Percentiles rank a stretch among this genome's conserved stretches.
phyloP scores from a whole-genome alignment of 2,113 vertebrate species.

The Hemichromis elongatus region DNA sequence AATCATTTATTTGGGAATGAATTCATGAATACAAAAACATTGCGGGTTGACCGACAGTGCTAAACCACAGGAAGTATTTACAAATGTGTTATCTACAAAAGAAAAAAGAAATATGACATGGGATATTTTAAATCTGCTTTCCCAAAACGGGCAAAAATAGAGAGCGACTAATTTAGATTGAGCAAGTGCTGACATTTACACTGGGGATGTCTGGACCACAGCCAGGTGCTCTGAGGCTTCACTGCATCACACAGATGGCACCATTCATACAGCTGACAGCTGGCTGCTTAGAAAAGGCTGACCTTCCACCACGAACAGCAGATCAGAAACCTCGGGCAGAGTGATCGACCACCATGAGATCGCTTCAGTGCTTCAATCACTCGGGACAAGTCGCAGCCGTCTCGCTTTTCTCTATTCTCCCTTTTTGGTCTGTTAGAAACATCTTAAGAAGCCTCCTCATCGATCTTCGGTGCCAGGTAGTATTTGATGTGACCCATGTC shows the following conservation, averaged over 20 bases:
- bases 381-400: not conserved
- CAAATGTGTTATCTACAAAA: conserved; percentile 72
- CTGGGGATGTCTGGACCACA: not conserved
- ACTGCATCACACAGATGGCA: not conserved
- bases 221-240: not conserved
- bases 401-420: not conserved
- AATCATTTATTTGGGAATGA: conserved; percentile 52
- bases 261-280: not conserved
- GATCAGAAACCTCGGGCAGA: not conserved
- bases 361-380: not conserved
- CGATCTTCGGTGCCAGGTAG: conserved; percentile 97
- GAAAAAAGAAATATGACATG: not conserved
- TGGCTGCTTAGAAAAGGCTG: not conserved
- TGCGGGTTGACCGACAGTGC: not conserved
- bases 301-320: not conserved
- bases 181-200: conserved; percentile 18
- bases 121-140: not conserved
- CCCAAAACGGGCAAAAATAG: not conserved
- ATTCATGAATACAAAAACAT: conserved; percentile 59
- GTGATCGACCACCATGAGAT: not conserved
- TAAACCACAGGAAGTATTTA: conserved; percentile 64
- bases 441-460: conserved; percentile 88
- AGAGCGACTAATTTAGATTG: not conserved
- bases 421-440: not conserved
- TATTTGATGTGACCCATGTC: conserved; percentile 99